Percentiles rank a stretch among this genome's conserved stretches.
These are phyloP conservation scores for Corvus hawaiiensis DNA, from an alignment of 2,113 vertebrate species.

Conservation along the genomic window DNA sequence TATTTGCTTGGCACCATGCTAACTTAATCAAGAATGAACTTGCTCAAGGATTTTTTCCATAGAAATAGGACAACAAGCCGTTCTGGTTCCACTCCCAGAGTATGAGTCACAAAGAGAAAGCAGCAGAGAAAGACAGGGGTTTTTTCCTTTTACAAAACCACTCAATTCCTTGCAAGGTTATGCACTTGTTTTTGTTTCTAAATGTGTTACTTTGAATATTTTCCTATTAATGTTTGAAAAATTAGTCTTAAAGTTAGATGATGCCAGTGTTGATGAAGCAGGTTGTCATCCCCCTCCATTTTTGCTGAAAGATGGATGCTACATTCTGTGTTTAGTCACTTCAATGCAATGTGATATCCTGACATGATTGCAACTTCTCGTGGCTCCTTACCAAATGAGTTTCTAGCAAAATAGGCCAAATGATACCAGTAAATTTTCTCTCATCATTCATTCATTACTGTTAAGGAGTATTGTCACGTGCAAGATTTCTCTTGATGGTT, in stretches of 20 bases:
- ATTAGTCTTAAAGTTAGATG: background rate
- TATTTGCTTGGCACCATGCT: constrained; percentile 27
- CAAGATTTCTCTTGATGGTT: background rate
- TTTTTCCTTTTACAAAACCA: background rate
- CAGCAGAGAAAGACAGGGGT: background rate
- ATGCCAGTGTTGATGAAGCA: background rate
- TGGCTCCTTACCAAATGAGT: background rate
- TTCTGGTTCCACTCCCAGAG: constrained; percentile 43
- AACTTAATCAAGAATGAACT: constrained; percentile 37
- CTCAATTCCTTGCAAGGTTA: background rate
- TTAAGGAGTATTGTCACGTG: background rate
- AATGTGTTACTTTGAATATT: background rate
- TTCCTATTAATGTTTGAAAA: background rate
- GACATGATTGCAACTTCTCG: background rate
- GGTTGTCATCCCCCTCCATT: background rate
- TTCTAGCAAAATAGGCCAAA: background rate
- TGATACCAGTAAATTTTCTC: background rate
- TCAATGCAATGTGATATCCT: background rate
- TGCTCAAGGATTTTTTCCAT: constrained; percentile 46
- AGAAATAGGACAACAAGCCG: constrained; percentile 14
- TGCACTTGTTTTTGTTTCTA: background rate
- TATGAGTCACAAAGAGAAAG: constrained; percentile 46
- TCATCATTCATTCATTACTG: background rate
- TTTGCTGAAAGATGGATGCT: background rate
- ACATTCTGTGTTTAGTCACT: background rate